Conservation (phyloP, 1,140 invertebrate genomes). For the Drosophila watanabei region DNA sequence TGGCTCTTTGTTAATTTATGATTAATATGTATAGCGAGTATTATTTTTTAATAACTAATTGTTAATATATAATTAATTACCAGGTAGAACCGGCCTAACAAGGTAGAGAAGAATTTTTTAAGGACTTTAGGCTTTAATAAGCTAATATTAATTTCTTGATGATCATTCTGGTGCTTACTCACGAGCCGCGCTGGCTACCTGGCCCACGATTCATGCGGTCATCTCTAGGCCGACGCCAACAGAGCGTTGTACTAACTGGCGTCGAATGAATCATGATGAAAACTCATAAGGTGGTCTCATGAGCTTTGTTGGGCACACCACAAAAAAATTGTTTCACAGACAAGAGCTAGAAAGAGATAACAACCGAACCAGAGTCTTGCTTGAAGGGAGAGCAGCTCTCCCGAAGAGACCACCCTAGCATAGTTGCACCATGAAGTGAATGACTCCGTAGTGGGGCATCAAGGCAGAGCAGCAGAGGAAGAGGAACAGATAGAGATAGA, state of each 20-base stretch:
- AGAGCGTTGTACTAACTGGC: constrained; percentile 44
- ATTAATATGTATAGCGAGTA: no score
- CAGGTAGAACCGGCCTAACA: no score
- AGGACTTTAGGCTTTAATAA: no score
- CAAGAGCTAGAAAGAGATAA: neutral
- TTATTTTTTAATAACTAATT: neutral
- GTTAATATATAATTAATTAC: neutral
- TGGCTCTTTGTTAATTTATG: no score
- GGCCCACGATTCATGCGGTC: constrained; percentile 42
- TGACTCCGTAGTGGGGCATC: constrained; percentile 56
- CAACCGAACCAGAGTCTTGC: neutral
- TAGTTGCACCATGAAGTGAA: constrained; percentile 1
- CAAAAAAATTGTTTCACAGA: neutral
- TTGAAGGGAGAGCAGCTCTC: neutral
- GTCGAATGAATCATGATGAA: constrained; percentile 51
- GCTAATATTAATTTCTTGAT: neutral
- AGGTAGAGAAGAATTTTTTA: no score
- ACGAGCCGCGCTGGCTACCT: constrained; percentile 20
- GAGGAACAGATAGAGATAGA: constrained; percentile 3
- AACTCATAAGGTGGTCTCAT: neutral
- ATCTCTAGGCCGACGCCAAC: constrained; percentile 46
- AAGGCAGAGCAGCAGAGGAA: constrained; percentile 23
- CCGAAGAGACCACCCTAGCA: neutral
- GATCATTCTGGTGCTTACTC: neutral
- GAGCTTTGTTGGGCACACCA: neutral